These are phyloP conservation scores for Hymenopus coronatus DNA, from an alignment of 2,888 invertebrate genomes.

Conservation along the genomic window DNA sequence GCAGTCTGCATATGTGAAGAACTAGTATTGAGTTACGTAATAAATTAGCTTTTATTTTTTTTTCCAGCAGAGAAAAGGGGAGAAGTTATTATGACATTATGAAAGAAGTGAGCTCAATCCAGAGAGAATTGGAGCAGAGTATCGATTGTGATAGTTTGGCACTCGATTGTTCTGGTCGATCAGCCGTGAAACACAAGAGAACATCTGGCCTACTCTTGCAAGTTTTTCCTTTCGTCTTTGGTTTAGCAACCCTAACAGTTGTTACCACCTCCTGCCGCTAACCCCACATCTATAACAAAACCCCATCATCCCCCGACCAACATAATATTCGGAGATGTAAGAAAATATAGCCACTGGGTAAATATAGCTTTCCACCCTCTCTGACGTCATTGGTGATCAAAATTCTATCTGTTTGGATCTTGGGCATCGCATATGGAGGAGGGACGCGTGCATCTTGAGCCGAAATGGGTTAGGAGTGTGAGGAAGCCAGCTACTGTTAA, in stretches of 20 bases:
- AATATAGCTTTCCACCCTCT: not conserved
- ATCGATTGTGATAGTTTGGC: too few species aligned
- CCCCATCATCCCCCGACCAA: not conserved
- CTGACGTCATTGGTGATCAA: not conserved
- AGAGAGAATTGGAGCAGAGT: not conserved
- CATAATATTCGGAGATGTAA: slow-evolving; percentile 1
- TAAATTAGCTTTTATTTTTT: not conserved
- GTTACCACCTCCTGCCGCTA: not conserved
- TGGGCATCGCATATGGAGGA: not conserved
- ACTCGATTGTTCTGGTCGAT: not conserved
- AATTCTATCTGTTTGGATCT: slow-evolving; percentile 4
- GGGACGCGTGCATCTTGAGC: slow-evolving; percentile 9
- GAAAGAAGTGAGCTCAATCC: not conserved
- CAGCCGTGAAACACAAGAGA: not conserved
- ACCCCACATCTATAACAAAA: not conserved
- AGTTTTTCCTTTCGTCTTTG: not conserved
- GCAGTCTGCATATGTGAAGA: too few species aligned
- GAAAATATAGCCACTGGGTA: slow-evolving; percentile 14
- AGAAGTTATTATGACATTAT: not conserved
- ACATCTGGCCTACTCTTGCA: not conserved
- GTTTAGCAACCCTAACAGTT: not conserved
- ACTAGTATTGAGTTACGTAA: too few species aligned
- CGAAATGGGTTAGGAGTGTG: slow-evolving; percentile 16
- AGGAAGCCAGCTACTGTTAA: not conserved
- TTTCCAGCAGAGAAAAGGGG: not conserved